Evolutionary conservation across 2,113 vertebrate species (phyloP).

Genomic region (Neolamprologus ventralis): DNA sequence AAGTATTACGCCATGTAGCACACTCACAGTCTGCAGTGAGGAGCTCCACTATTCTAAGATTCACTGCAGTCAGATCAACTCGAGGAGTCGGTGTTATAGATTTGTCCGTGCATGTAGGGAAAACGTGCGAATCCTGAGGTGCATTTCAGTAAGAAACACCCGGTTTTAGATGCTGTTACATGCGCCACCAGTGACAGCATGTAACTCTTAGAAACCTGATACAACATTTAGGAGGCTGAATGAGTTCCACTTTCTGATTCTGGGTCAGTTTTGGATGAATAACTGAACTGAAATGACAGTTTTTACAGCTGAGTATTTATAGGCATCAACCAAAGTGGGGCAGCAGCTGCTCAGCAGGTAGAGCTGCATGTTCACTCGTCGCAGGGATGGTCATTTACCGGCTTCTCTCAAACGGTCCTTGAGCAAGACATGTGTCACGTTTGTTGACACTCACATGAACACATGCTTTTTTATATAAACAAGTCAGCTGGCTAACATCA

Average conservation of each 20-base stretch:
- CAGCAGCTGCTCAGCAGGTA: not conserved
- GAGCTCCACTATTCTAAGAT: not conserved
- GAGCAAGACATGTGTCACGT: not conserved
- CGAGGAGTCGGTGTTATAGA: not conserved
- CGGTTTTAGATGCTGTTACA: not conserved
- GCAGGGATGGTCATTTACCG: not conserved
- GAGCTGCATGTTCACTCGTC: not conserved
- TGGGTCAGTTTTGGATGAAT: not conserved
- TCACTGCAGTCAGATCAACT: not conserved
- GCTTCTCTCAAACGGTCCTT: not conserved
- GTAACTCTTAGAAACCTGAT: not conserved
- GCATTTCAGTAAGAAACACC: not conserved
- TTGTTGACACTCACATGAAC: not conserved
- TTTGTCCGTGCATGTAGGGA: not conserved
- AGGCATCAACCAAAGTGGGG: not conserved
- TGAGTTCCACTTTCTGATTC: not conserved
- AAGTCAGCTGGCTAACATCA: not conserved
- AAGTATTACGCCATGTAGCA: not conserved
- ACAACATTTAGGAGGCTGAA: not conserved
- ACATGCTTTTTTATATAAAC: not conserved
- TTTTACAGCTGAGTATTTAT: not conserved
- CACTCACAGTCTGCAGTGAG: not conserved
- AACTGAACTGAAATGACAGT: not conserved
- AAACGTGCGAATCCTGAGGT: not conserved
- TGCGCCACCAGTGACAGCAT: rapidly evolving